Percentiles rank a stretch among this genome's conserved stretches.
Evolutionary conservation across 2,888 invertebrate species (phyloP).

Genomic region (Lissocephala sabroskyi): DNA sequence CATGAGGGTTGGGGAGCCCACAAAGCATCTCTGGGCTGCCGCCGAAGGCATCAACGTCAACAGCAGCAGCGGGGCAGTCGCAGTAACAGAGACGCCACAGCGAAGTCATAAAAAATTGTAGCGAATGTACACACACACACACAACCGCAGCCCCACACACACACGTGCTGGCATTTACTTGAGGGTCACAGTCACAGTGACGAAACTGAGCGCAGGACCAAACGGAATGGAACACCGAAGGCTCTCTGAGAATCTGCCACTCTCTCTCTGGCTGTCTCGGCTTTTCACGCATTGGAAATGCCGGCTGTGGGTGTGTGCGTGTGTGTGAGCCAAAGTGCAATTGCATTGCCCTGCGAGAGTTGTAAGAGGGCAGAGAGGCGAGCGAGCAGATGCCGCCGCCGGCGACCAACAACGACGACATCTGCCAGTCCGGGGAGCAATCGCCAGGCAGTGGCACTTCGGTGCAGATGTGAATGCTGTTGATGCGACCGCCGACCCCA

Average conservation of each 20-base stretch:
- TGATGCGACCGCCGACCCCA: constrained; percentile 3
- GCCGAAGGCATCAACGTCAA: constrained; percentile 55
- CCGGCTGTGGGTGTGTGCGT: constrained; percentile 10
- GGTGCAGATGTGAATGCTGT: constrained; percentile 15
- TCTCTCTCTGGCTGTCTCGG: constrained; percentile 36
- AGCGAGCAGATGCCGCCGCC: constrained; percentile 4
- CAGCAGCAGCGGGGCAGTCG: constrained; percentile 40
- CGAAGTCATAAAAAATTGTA: constrained; percentile 60
- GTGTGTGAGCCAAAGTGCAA: constrained; percentile 13
- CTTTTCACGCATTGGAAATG: too few species aligned
- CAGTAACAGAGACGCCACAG: too few species aligned
- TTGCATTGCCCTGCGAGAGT: neutral
- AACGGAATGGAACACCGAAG: too few species aligned
- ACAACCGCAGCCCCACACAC: neutral
- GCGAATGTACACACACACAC: constrained; percentile 46
- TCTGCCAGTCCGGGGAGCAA: too few species aligned
- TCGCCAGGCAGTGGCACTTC: neutral
- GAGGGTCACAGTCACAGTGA: constrained; percentile 17
- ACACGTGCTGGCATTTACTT: neutral
- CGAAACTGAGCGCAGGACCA: constrained; percentile 27
- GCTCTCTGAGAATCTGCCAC: too few species aligned
- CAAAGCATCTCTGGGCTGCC: constrained; percentile 43
- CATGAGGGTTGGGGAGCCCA: constrained; percentile 30
- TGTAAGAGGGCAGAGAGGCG: neutral
- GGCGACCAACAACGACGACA: too few species aligned